phyloP scores from a whole-genome alignment of 2,113 vertebrate genomes.

The Raja brachyura region DNA sequence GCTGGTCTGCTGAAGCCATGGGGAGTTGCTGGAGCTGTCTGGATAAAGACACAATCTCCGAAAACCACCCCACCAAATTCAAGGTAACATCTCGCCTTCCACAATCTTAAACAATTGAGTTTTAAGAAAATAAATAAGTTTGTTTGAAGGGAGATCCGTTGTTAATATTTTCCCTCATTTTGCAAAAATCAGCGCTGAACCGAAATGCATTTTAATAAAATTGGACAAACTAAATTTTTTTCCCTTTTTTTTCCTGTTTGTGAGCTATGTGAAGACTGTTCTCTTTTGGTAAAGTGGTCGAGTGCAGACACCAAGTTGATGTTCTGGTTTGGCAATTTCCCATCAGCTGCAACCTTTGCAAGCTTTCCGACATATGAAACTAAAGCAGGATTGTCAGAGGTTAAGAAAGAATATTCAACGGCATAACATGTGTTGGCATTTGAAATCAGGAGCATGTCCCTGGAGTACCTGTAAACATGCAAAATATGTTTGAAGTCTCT shows the following conservation, averaged over 20 bases:
- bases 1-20: constrained; percentile 80
- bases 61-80: constrained; percentile 96
- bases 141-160: neutral
- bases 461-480: neutral
- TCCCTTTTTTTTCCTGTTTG: neutral
- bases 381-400: neutral
- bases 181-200: too few relatives aligned
- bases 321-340: neutral
- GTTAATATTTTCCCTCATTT: neutral
- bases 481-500: neutral
- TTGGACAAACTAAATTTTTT: neutral
- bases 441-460: neutral
- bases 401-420: neutral
- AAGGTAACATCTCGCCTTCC: constrained; percentile 62
- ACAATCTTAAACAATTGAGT: neutral
- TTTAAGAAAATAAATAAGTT: neutral
- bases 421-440: neutral
- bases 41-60: constrained; percentile 82
- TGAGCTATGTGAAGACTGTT: neutral
- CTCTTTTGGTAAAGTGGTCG: neutral
- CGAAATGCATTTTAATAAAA: neutral
- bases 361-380: neutral
- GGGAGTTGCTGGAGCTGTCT: constrained; percentile 97
- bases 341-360: neutral
- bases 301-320: neutral